Evolutionary conservation across 2,888 invertebrate species (phyloP), one percentile per base, ranked within the genome.

Genomic region (Macropis europaea): DNA sequence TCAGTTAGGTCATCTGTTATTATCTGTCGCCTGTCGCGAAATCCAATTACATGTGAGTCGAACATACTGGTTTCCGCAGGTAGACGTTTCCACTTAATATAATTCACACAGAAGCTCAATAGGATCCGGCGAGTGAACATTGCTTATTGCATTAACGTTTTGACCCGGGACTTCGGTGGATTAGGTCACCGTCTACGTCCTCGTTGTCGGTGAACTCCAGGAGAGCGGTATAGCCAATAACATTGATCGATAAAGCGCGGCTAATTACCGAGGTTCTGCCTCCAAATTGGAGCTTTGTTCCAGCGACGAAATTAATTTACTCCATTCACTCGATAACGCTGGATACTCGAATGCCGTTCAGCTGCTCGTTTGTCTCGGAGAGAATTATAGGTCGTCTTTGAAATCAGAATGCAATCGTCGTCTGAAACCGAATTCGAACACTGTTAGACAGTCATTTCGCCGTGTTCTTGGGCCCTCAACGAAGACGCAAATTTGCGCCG

Each of bases 191-290:
- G 48, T 43, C 42, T 42, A 42, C 34, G 56, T 43, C 43, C 56
- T 15, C 59, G 52, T 43, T 50, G 60, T 17, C 47, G 61, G 34
- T 32, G 62, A 69, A 69, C 42, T 57, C 56, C 38, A 19, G 13
- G 57, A 53, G 40, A 52, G 30, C 24, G 11, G 38, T 52, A 52
- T 32, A 69, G 63, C 69, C 72, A 85, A 85, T 85, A 83, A 81
- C 82, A 79, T 83, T 86, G 85, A 86, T 86, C 86, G 83, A 86
- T 86, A 86, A 87, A 85, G 85, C 83, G 77, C 77, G 76, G 82
- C 85, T 87, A 86, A 87, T 86, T 87, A 85, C 83, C 79, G 76
- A 67, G 77, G 73, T 80, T 75, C 79, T 77, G 73, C 81, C 80
- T 80, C 79, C 79, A 85, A 84, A 86, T 85, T 82, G 84, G 81